Base-by-base conservation (phyloP, 1,140 invertebrate species). In the Pogonomyrmex barbatus region DNA sequence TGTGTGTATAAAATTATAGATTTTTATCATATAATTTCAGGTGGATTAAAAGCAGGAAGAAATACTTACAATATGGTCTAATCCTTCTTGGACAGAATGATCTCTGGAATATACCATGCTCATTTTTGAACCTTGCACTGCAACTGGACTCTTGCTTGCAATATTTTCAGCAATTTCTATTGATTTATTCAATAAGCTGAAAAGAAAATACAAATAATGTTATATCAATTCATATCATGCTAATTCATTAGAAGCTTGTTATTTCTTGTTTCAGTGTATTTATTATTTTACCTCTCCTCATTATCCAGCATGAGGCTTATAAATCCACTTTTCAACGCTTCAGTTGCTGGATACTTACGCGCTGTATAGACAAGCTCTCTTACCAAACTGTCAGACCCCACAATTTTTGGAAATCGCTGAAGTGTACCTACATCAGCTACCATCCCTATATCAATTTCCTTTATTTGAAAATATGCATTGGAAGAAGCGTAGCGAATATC, bases 361-460 rank as follows among this genome's bases (percentile, higher is more conserved):
- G 96, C 98, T 1, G 99, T 99, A 89, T 96, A 99, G 83, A 97
- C 97, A 8, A 99, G 95, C 94, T 99, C 99, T 60, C 98, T 96
- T 0, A 96, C 97, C 65, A 98, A 95, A 92, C 98, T 99, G 60
- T 98, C 96, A 92, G 97, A 99, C 9, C 98, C 98, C 65, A 99
- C 96, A 2, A 98, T 96, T 96, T 98, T 99, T n/a, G 98, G 99
- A 47, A 99, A 94, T 89, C 99, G 96, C 95, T 99, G 99, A 45
- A 99, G 95, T 2, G 97, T 97, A 39, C 99, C 99, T 54, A 99
- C 97, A 96, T 99, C 99, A 70, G 99, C 98, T 67, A 99, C 98
- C 94, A 99, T 96, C 2, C 98, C 99, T 36, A 97, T 95, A 78
- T 97, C 96, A 2, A 97, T 97, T 96, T 99, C 98, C 94, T 98